These are phyloP conservation scores for Acromyrmex charruanus DNA, from an alignment of 1,140 invertebrate species.

Conservation along the genomic window DNA sequence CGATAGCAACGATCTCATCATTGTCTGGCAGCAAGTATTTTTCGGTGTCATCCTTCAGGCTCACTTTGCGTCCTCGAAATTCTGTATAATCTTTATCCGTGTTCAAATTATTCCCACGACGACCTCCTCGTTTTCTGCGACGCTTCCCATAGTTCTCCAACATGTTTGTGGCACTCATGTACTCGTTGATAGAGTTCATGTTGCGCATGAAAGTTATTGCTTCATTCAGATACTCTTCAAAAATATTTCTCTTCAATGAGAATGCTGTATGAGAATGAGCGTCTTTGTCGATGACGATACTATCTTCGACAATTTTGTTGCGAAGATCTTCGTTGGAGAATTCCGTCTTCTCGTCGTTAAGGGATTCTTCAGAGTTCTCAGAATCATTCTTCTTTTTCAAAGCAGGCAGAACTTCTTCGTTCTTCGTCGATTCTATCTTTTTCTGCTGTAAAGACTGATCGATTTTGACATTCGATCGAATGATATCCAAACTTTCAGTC, in stretches of 20 bases:
- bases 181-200: constrained; percentile 78
- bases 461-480: constrained; percentile 50
- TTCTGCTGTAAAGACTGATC: neutral
- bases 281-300: constrained; percentile 37
- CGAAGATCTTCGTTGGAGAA: constrained; percentile 44
- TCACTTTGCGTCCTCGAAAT: constrained; percentile 43
- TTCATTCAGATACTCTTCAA: constrained; percentile 78
- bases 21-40: constrained; percentile 42
- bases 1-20: constrained; percentile 54
- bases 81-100: constrained; percentile 58
- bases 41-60: constrained; percentile 64
- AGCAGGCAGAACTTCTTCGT: neutral
- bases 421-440: neutral
- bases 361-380: neutral
- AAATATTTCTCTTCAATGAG: constrained; percentile 64
- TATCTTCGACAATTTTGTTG: constrained; percentile 58
- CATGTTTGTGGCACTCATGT: constrained; percentile 63
- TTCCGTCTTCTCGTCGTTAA: constrained; percentile 53
- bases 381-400: constrained; percentile 13
- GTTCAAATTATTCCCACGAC: neutral
- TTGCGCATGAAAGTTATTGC: constrained; percentile 79
- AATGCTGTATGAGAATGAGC: neutral
- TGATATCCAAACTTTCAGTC: neutral
- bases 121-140: constrained; percentile 11
- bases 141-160: constrained; percentile 38